Conservation (phyloP, 2,888 invertebrate genomes). For the Leistus spinibarbis region DNA sequence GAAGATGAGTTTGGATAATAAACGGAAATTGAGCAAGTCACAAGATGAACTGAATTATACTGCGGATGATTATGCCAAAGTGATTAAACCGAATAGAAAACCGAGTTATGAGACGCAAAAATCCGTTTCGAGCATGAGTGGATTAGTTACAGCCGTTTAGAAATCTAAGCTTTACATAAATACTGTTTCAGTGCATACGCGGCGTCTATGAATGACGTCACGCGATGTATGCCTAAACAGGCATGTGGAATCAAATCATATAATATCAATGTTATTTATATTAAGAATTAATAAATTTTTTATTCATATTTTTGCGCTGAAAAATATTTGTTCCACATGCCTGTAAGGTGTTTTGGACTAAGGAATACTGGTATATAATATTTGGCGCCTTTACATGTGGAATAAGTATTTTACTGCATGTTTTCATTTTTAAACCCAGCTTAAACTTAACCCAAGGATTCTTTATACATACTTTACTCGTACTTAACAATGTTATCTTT, state of each 20-base stretch:
- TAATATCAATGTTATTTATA: not conserved
- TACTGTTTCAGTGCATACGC: no score
- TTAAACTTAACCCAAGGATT: slow-evolving; percentile 18
- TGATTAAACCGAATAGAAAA: slow-evolving; percentile 24
- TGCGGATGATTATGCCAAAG: slow-evolving; percentile 47
- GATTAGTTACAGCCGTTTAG: slow-evolving; percentile 27
- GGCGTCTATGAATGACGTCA: not conserved
- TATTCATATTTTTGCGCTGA: not conserved
- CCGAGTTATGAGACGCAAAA: slow-evolving; percentile 4
- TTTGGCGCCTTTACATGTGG: slow-evolving; percentile 28
- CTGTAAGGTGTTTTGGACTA: slow-evolving; percentile 9
- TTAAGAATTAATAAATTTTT: slow-evolving; percentile 18
- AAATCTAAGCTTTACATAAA: no score
- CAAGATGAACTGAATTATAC: slow-evolving; percentile 42
- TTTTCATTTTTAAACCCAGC: slow-evolving; percentile 34
- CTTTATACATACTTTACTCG: not conserved
- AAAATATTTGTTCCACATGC: slow-evolving; percentile 32
- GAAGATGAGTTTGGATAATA: not conserved
- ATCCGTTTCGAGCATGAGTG: slow-evolving; percentile 26
- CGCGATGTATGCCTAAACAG: not conserved
- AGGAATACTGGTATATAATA: slow-evolving; percentile 32
- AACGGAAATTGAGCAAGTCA: slow-evolving; percentile 25
- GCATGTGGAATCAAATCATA: slow-evolving; percentile 31
- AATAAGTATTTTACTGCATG: slow-evolving; percentile 16
- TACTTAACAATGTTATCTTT: no score